A percentile compares a stretch with the other conserved stretches of the same genome.
Evolutionary conservation across 1,140 invertebrate species (phyloP).

Genomic region (Pararge aegeria): DNA sequence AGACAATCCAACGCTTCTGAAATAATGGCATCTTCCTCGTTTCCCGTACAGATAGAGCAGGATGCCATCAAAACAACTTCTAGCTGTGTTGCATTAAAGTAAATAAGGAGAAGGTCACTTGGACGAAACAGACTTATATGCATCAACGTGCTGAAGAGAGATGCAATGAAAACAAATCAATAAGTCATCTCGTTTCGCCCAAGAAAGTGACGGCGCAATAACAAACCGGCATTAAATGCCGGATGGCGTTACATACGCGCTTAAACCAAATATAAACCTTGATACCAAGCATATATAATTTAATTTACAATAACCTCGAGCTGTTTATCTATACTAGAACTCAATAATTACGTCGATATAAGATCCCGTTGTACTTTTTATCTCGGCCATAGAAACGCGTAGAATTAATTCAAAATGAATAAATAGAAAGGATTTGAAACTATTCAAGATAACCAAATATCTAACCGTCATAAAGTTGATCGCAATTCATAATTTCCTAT

Average conservation of each 20-base stretch:
- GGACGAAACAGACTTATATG: slow-evolving; percentile 54
- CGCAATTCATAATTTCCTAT: no score
- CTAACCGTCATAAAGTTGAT: no score
- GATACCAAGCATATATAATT: slow-evolving; percentile 31
- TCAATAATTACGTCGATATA: slow-evolving; percentile 44
- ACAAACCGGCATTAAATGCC: slow-evolving; percentile 60
- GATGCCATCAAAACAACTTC: slow-evolving; percentile 77
- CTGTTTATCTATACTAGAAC: slow-evolving; percentile 32
- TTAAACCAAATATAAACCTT: slow-evolving; percentile 45
- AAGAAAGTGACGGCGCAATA: slow-evolving; percentile 72
- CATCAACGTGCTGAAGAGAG: slow-evolving; percentile 55
- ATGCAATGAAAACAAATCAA: slow-evolving; percentile 80
- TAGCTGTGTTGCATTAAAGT: slow-evolving; percentile 55
- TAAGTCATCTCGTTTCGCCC: slow-evolving; percentile 70
- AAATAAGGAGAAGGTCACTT: slow-evolving; percentile 73
- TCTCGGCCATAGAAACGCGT: background rate
- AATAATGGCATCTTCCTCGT: slow-evolving; percentile 51
- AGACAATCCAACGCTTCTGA: slow-evolving; percentile 21
- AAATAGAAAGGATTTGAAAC: no score
- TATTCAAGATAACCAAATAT: no score
- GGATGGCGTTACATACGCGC: slow-evolving; percentile 42
- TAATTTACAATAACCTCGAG: slow-evolving; percentile 25
- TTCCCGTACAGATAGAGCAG: slow-evolving; percentile 59
- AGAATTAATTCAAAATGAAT: no score
- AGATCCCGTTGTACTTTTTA: slow-evolving; percentile 47